A percentile compares a stretch with the other conserved stretches of the same genome.
Conservation (phyloP, 2,113 vertebrate genomes). For the Xiphophorus couchianus region DNA sequence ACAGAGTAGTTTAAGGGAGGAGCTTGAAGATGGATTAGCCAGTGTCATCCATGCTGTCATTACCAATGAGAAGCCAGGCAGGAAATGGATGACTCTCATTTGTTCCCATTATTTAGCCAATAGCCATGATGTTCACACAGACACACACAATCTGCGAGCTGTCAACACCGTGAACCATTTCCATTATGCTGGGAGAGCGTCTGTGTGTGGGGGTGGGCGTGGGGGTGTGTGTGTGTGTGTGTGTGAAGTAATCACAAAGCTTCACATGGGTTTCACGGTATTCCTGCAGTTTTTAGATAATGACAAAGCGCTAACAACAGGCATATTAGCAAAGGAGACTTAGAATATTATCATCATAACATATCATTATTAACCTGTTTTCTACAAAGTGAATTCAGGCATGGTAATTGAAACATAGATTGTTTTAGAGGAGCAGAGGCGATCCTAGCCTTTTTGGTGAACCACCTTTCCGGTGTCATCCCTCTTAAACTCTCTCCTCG, state of each 20-base stretch:
- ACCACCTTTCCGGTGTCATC: too few species aligned
- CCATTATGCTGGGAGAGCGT: conserved; percentile 82
- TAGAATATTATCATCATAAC: too few species aligned
- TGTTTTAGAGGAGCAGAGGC: too few species aligned
- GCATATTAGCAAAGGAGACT: too few species aligned
- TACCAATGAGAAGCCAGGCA: conserved; percentile 36
- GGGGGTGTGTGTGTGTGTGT: conserved; percentile 30
- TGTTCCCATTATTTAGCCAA: conserved; percentile 97
- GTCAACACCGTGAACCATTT: conserved; percentile 91
- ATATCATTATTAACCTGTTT: too few species aligned
- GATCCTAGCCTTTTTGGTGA: too few species aligned
- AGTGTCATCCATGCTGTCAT: not conserved
- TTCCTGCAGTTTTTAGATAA: conserved; percentile 57
- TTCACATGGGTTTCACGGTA: conserved; percentile 72
- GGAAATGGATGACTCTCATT: conserved; percentile 99
- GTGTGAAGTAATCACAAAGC: conserved; percentile 65
- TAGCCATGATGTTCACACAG: conserved; percentile 90
- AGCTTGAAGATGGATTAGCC: conserved; percentile 1
- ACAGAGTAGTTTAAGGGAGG: not conserved
- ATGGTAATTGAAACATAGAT: too few species aligned
- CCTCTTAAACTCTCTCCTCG: too few species aligned
- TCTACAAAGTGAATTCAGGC: too few species aligned
- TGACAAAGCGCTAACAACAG: too few species aligned
- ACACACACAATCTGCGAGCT: conserved; percentile 93
- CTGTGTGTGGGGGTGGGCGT: conserved; percentile 20